Base-by-base conservation (phyloP, 1,140 invertebrate species). In the Drosophila mojavensis region DNA sequence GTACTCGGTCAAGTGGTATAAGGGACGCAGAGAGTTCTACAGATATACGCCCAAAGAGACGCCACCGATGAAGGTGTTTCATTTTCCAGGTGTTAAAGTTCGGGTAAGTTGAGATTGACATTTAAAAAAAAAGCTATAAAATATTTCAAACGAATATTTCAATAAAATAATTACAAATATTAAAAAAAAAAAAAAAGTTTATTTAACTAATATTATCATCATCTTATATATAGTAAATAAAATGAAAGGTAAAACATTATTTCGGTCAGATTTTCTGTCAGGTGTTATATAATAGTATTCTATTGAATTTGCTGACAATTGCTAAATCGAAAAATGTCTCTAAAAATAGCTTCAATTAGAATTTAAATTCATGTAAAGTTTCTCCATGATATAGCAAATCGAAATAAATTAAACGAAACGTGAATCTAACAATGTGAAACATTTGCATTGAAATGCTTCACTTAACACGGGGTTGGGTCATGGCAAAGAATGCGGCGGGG, bases 1-100 rank as follows among this genome's bases (percentile, higher is more conserved):
- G 13, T 97, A 97, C 91, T 96, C 96, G 0, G 95, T 97, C 72
- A 96, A 97, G 92, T 97, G 97, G 96, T 97, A 97, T 86, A 94
- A 96, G 54, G 96, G 96, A 47, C 94, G 94, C 78, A 94, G 95
- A 20, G 96, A 97, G 81, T 97, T 97, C 92, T 97, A 97, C 90
- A 94, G 96, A 77, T 97, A 94, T 83, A 95, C 96, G 4, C 96
- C 96, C 0, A 96, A 94, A 61, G 95, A 96, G 75, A 94, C 93
- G 30, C 96, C 96, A 1, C 93, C 95, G 1, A 96, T 94, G 6
- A 96, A 96, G 89, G 94, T 95, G 28, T 97, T 97, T 86, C 94
- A 95, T 20, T 94, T 96, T 20, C 92, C 94, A 5, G 96, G 96
- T 59, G 94, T 97, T 13, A 93, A 95, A 91, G 95, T 97, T 39